Evolutionary conservation across 2,113 vertebrate genomes (phyloP).

Genomic region (Tretioscincus oriximinensis): DNA sequence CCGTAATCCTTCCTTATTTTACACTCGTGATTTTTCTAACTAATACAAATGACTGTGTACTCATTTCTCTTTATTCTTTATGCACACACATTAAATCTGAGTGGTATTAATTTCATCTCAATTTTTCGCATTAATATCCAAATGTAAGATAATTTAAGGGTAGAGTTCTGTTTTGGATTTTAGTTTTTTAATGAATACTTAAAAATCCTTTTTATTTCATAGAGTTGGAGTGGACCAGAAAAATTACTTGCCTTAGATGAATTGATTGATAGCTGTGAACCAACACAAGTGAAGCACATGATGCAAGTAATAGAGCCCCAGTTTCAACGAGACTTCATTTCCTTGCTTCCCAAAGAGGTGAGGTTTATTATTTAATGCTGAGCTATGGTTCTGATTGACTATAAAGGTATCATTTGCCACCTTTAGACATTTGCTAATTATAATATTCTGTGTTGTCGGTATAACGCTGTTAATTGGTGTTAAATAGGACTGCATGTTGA

Average conservation of each 20-base stretch:
- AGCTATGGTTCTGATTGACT: constrained; percentile 21
- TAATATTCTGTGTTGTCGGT: constrained; percentile 34
- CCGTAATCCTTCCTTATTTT: constrained; percentile 14
- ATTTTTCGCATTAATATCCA: neutral
- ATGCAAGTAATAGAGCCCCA: constrained; percentile 99
- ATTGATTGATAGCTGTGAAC: constrained; percentile 98
- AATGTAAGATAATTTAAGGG: neutral
- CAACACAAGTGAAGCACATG: constrained; percentile 99
- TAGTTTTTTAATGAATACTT: neutral
- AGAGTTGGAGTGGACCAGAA: constrained; percentile 95
- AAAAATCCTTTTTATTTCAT: constrained; percentile 46
- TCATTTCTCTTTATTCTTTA: neutral
- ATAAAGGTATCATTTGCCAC: constrained; percentile 9
- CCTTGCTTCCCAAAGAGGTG: constrained; percentile 99
- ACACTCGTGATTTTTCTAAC: neutral
- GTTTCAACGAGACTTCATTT: constrained; percentile 99
- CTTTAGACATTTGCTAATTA: constrained; percentile 42
- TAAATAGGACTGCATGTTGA: constrained; percentile 36
- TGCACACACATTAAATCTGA: too few species aligned
- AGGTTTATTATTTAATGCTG: constrained; percentile 48
- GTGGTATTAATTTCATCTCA: neutral
- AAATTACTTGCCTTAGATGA: constrained; percentile 98
- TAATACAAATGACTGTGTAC: constrained; percentile 29
- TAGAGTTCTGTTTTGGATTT: constrained; percentile 1
- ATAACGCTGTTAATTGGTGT: constrained; percentile 28